These are phyloP conservation scores for Oligia strigilis DNA, from an alignment of 2,888 invertebrate genomes.

Conservation along the genomic window DNA sequence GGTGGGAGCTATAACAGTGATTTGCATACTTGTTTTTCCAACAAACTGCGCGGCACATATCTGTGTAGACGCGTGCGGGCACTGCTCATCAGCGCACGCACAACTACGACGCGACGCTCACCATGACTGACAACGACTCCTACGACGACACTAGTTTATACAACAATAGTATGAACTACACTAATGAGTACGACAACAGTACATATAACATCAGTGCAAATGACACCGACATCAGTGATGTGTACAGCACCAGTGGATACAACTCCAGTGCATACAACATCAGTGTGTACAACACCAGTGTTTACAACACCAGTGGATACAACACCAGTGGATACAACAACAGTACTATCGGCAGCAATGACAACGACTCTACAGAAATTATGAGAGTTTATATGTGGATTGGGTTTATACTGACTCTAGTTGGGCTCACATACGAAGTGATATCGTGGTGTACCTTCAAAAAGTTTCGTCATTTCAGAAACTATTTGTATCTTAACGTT, in stretches of 20 bases:
- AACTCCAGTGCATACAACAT: neutral
- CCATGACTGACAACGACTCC: neutral
- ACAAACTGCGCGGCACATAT: neutral
- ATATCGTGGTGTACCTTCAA: conserved; percentile 2
- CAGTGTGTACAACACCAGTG: neutral
- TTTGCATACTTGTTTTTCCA: neutral
- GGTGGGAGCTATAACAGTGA: neutral
- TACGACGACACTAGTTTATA: neutral
- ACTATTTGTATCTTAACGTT: neutral
- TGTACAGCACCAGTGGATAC: neutral
- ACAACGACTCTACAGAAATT: too few relatives aligned
- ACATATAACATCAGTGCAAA: neutral
- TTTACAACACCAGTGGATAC: neutral
- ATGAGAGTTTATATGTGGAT: neutral
- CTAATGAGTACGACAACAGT: neutral
- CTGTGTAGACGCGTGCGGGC: neutral
- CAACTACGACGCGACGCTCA: neutral
- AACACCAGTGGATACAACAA: neutral
- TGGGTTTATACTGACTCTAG: neutral
- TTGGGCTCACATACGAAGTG: neutral
- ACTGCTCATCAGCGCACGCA: neutral
- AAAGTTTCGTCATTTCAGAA: conserved; percentile 8
- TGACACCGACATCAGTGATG: neutral
- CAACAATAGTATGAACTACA: neutral
- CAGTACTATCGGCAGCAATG: too few relatives aligned